phyloP scores from a whole-genome alignment of 64 coral and sea anemone species.

The Trachythela sp. region DNA sequence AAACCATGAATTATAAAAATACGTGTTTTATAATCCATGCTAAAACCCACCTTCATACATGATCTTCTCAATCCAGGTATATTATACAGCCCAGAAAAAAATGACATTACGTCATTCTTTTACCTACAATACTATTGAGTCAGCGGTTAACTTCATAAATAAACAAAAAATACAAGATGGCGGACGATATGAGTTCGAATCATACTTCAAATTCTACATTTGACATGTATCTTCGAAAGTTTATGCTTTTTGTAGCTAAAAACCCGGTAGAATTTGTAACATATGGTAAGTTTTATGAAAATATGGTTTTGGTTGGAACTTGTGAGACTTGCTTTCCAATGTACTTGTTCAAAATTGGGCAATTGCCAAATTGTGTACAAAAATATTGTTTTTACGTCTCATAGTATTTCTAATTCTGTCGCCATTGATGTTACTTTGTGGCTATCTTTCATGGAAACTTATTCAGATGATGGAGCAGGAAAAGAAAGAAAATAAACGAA shows the following conservation, averaged over 20 bases:
- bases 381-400: background rate
- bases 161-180: conserved; percentile 65
- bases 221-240: conserved; percentile 48
- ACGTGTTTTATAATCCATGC: no score
- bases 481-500: conserved; percentile 73
- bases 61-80: no score
- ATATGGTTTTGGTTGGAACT: background rate
- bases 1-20: no score
- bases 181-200: conserved; percentile 38
- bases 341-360: background rate
- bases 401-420: conserved; percentile 76
- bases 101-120: background rate
- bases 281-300: conserved; percentile 60
- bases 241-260: conserved; percentile 69
- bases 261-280: conserved; percentile 84
- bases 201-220: conserved; percentile 42
- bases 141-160: background rate
- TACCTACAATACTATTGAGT: background rate
- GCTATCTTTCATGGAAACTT: conserved; percentile 69
- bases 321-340: background rate
- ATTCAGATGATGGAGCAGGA: conserved; percentile 81
- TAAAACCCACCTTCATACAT: no score
- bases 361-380: background rate
- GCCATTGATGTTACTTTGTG: conserved; percentile 80
- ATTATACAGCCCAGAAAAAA: no score